A percentile compares a stretch with the other conserved stretches of the same genome.
Conservation (phyloP, 2,113 vertebrate species). For the Chamaetylas fuelleborni region DNA sequence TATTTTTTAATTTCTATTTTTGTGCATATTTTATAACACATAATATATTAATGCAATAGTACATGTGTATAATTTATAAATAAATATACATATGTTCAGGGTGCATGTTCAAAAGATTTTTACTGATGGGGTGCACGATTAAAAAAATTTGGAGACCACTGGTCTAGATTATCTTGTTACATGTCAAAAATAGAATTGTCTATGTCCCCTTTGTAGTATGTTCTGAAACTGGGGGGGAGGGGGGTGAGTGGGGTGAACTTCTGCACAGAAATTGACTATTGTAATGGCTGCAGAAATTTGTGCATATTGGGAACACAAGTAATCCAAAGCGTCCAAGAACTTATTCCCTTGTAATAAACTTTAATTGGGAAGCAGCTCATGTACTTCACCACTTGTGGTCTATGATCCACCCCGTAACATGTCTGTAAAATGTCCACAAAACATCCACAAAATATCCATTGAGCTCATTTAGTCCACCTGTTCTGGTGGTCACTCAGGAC, state of each 20-base stretch:
- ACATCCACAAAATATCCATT: background rate
- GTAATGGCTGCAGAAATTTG: background rate
- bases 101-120: background rate
- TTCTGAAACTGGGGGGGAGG: background rate
- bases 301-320: background rate
- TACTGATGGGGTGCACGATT: background rate
- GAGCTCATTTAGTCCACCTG: background rate
- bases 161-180: background rate
- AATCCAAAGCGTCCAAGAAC: background rate
- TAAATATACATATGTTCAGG: background rate
- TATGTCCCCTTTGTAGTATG: background rate
- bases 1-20: background rate
- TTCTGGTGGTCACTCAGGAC: background rate
- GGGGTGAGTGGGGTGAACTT: background rate
- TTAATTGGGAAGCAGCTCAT: background rate
- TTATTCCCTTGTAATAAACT: background rate
- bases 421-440: background rate
- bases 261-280: background rate
- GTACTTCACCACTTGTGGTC: background rate
- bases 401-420: background rate
- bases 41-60: background rate
- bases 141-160: background rate
- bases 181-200: background rate
- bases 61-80: background rate
- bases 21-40: background rate